Evolutionary conservation across 2,888 invertebrate species (phyloP).

Genomic region (Villa cingulata): DNA sequence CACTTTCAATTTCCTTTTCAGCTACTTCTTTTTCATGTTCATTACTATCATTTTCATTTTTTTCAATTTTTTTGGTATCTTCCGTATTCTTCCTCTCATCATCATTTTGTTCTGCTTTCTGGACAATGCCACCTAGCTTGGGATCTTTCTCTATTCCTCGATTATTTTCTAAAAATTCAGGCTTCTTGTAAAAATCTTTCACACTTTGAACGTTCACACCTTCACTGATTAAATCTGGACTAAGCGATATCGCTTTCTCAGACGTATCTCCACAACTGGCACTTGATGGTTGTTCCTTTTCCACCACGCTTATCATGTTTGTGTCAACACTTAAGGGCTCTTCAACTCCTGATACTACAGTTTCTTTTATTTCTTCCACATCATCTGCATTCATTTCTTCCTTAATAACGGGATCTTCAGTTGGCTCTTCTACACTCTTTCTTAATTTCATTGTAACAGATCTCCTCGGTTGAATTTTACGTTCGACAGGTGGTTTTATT

Average conservation of each 20-base stretch:
- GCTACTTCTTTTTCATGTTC: background rate
- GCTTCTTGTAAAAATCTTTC: conserved; percentile 36
- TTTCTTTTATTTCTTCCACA: background rate
- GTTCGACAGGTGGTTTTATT: background rate
- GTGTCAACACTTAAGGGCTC: conserved; percentile 12
- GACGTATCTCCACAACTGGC: conserved; percentile 4
- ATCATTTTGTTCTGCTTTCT: conserved; percentile 18
- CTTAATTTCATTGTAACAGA: background rate
- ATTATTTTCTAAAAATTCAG: conserved; percentile 35
- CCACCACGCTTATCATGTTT: background rate
- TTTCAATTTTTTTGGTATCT: background rate
- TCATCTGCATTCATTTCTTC: conserved; percentile 17
- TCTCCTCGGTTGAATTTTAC: background rate
- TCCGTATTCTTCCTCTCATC: background rate
- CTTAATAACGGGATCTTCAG: background rate
- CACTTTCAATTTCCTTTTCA: too few relatives aligned
- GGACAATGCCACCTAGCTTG: conserved; percentile 34
- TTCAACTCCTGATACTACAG: conserved; percentile 1
- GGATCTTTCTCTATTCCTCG: conserved; percentile 36
- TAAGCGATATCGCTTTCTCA: conserved; percentile 28
- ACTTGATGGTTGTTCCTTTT: background rate
- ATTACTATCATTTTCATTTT: too few relatives aligned
- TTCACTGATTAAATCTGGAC: conserved; percentile 32
- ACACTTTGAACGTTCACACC: conserved; percentile 35
- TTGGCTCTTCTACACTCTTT: background rate